These are phyloP conservation scores for Tigriopus californicus DNA, from an alignment of 2,888 invertebrate genomes.

Conservation along the genomic window DNA sequence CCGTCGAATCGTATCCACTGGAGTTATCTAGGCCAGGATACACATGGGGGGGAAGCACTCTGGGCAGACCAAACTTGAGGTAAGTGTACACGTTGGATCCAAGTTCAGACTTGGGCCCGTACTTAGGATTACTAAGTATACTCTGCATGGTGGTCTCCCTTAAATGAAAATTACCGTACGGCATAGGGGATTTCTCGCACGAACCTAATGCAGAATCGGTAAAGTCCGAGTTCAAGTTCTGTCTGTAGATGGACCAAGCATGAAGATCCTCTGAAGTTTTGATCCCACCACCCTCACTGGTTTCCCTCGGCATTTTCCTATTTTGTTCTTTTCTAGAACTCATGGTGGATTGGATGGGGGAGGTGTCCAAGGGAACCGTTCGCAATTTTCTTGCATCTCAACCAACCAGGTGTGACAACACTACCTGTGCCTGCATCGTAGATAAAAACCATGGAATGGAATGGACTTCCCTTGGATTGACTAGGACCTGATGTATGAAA, in stretches of 20 bases:
- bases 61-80: constrained; percentile 74
- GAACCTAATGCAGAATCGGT: constrained; percentile 82
- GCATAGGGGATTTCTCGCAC: constrained; percentile 75
- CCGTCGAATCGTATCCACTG: constrained; percentile 81
- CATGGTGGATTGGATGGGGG: too few relatives aligned
- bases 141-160: constrained; percentile 54
- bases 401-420: too few relatives aligned
- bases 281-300: too few relatives aligned
- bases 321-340: too few relatives aligned
- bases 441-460: too few relatives aligned
- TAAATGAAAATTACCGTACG: constrained; percentile 74
- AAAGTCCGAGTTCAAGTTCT: constrained; percentile 85
- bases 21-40: constrained; percentile 54
- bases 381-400: too few relatives aligned
- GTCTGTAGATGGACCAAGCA: constrained; percentile 77
- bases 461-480: too few relatives aligned
- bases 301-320: too few relatives aligned
- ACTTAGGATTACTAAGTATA: constrained; percentile 68
- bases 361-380: too few relatives aligned
- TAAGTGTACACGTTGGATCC: constrained; percentile 85
- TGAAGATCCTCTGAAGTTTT: constrained; percentile 75
- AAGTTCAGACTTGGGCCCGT: constrained; percentile 52
- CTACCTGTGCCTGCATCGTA: too few relatives aligned
- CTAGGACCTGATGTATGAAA: too few relatives aligned
- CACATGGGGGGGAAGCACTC: constrained; percentile 71